Base-by-base conservation (phyloP, 2,113 vertebrate genomes). In the Upupa epops region DNA sequence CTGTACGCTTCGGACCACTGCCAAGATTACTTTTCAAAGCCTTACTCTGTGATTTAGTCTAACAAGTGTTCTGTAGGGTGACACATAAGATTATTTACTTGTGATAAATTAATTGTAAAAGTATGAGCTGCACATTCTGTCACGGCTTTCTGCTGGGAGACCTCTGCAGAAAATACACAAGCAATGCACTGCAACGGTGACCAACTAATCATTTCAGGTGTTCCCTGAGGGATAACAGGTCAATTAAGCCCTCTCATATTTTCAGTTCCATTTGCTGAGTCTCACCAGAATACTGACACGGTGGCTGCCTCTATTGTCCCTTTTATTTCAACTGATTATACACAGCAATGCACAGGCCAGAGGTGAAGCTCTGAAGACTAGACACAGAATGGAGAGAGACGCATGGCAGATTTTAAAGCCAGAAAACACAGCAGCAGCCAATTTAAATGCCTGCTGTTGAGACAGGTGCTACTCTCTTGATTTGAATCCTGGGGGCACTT, bases 71-170 rank as follows among this genome's bases (percentile, higher is more conserved):
- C 82, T 70, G 49, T 4, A 48, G 36, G 54, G 31, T 70, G 76
- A 76, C 73, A 75, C 2, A 0, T 5, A 52, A 32, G 20, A 73
- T 87, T 85, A 76, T 80, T 92, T 87, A 56, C 46, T 81, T 70
- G 72, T 83, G 79, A 79, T n/a, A 65, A 85, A 82, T 89, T 8
- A 95, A 68, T 92, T 16, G 82, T 85, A 31, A 64, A 51, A 45
- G 51, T 5, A 79, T 6, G 18, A 94, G 51, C 51, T 28, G 34
- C 85, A 48, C 20, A 31, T 55, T 69, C 75, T 70, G 60, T 77
- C 75, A 24, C 3, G 5, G 25, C 36, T 54, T 64, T 59, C 81
- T 82, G 49, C 83, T 65, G 66, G 59, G 40, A 78, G 79, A 63
- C 17, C 37, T 24, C 40, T 32, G 48, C 59, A 86, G 48, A 86